phyloP scores from a whole-genome alignment of 2,113 vertebrate genomes.

The Muntiacus reevesi region DNA sequence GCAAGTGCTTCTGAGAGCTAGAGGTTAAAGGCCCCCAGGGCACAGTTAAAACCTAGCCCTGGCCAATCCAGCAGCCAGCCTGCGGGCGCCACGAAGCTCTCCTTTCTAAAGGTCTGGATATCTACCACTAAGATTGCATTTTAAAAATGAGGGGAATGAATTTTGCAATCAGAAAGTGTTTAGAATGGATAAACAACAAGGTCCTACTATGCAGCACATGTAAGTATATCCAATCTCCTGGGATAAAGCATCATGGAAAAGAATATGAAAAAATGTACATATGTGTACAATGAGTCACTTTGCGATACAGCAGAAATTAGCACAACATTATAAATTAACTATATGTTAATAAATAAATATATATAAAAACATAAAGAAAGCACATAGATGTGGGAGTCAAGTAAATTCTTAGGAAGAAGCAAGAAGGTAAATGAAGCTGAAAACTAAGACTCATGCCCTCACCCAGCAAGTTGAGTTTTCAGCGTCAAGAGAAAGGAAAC shows the following conservation, averaged over 20 bases:
- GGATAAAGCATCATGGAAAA: background rate
- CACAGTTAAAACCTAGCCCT: slow-evolving; percentile 3
- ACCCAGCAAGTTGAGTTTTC: slow-evolving; percentile 60
- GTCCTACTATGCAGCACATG: background rate
- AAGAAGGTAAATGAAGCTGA: background rate
- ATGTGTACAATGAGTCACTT: background rate
- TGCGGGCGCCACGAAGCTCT: accelerated
- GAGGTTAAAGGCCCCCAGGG: background rate
- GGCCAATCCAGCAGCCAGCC: background rate
- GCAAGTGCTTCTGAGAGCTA: slow-evolving; percentile 54
- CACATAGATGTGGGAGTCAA: background rate
- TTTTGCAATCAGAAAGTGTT: background rate
- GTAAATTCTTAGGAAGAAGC: background rate
- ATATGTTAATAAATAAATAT: too few relatives aligned
- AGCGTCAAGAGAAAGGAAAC: slow-evolving; percentile 63
- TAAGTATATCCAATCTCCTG: background rate
- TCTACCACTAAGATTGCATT: background rate
- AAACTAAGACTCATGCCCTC: background rate
- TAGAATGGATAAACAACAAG: background rate
- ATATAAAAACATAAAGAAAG: background rate
- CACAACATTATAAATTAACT: background rate
- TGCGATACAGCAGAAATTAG: background rate
- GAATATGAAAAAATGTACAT: background rate
- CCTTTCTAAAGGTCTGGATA: background rate
- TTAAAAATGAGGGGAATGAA: background rate